These are phyloP conservation scores for Heteropelma amictum DNA, from an alignment of 2,888 invertebrate species.

Conservation along the genomic window DNA sequence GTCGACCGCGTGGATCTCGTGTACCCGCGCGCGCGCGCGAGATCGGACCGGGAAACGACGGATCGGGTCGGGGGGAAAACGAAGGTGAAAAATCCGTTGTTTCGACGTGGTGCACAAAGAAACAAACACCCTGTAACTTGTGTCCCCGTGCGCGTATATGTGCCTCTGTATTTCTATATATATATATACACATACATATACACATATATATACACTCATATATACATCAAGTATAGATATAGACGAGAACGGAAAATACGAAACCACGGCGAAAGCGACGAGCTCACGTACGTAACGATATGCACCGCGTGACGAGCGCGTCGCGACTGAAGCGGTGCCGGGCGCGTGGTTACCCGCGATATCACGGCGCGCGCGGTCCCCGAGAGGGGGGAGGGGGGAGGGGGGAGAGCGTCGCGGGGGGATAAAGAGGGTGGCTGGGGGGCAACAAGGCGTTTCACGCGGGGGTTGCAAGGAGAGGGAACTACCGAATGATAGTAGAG, in stretches of 20 bases:
- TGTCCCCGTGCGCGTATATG: too few relatives aligned
- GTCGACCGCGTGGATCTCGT: too few relatives aligned
- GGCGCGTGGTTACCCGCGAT: slow-evolving; percentile 69
- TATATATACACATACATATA: not conserved
- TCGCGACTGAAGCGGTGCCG: slow-evolving; percentile 77
- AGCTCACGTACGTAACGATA: slow-evolving; percentile 68
- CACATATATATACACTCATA: not conserved
- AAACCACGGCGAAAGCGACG: slow-evolving; percentile 62
- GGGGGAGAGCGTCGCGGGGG: slow-evolving; percentile 57
- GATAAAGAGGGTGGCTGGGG: slow-evolving; percentile 54
- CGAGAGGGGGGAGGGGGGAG: slow-evolving; percentile 51
- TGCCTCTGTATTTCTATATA: not conserved
- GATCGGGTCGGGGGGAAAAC: too few relatives aligned
- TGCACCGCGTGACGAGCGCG: slow-evolving; percentile 78
- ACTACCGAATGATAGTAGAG: slow-evolving; percentile 10
- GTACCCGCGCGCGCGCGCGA: too few relatives aligned
- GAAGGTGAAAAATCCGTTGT: too few relatives aligned
- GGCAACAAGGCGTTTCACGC: slow-evolving; percentile 41
- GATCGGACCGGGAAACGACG: too few relatives aligned
- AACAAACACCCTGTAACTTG: not conserved
- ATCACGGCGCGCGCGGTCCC: slow-evolving; percentile 59
- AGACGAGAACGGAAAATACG: slow-evolving; percentile 18
- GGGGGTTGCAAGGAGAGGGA: slow-evolving; percentile 61
- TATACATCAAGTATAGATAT: not conserved
- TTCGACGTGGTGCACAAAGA: not conserved